Evolutionary conservation across 2,113 vertebrate species (phyloP), one percentile per base, ranked within the genome.

Genomic region (Rhea americana): DNA sequence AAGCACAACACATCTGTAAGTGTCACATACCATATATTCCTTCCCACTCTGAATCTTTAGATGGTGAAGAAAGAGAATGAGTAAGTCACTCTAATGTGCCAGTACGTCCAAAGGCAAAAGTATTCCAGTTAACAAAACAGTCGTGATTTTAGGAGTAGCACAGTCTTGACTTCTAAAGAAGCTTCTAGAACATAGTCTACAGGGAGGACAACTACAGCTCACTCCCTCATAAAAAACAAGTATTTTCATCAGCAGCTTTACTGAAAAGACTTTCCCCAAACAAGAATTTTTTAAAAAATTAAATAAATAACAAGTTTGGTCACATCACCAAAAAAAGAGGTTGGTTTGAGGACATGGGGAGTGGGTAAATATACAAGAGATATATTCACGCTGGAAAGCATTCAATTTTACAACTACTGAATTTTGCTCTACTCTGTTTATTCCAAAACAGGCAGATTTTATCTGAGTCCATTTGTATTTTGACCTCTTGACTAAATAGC

Each of bases 41-140:
- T 96, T 96, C 94, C 96, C 95, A 96, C 89, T 97, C 95, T 93
- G 94, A 96, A 90, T 96, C 95, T 97, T 97, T 73, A 80, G 86
- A 65, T 13, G 37, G 74, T 82, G 50, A 95, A 94, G 90, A 96
- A 93, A 96, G 80, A 95, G 93, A 96, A 95, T 8, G 48, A 91
- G 83, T 56, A 93, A 86, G 61, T 87, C 68, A 91, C n/a, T 91
- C 58, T 15, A 51, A 78, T 19, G 48, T 74, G 76, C 22, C 90
- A 87, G 3, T 21, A 63, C 8, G 25, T 65, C 79, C 62, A 48
- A 67, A 59, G n/a, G 68, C 89, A 89, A 70, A 48, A 75, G 19
- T n/a, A 62, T 79, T 56, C 66, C 80, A 90, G 48, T 41, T 61
- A 80, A 70, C 16, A 94, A n/a, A n/a, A 45, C 47, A 94, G 17